Base-by-base conservation (phyloP, 2,113 vertebrate species). In the Oryzias curvinotus region DNA sequence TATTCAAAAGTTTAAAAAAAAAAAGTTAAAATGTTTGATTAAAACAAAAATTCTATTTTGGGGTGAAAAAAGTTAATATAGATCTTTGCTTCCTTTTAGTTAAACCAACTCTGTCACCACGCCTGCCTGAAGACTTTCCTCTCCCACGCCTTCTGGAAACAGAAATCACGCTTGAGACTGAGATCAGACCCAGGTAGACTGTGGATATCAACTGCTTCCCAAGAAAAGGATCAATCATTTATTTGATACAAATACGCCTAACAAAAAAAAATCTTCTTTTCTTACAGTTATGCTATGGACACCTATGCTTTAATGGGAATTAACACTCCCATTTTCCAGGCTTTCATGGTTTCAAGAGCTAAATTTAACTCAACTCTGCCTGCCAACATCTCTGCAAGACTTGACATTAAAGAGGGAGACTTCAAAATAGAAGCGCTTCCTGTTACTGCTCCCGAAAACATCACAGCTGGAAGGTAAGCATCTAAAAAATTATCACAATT, bases 321-420 rank as follows among this genome's bases (percentile, higher is more conserved):
- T 25, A 95, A 94, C 78, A 94, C 93, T 0, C 89, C 80, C 17
- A 49, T 92, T 4, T 59, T 94, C 47, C 94, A 95, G 79, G 85
- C 91, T 19, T 74, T 77, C 49, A 14, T 94, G 62, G 72, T 93
- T 56, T 74, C 89, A 45, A 91, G 78, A 73, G 85, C 77, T 58
- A 90, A 91, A 47, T 16, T 89, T n/a, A 67, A 81, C 57, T 26
- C 75, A 36, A 63, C 41, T 59, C 0, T 81, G 0, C 93, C 94
- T 0, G 4, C 85, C 30, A 93, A 93, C 62, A 71, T 94, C 17
- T 48, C 68, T 1, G 85, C 85, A 68, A 93, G 82, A 73, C 75
- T 93, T 52, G 78, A 94, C 43, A 13, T 91, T 57, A 85, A 84
- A 7, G 76, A 88, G 41, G 90, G 90, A 48, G 81, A 90, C 63